Evolutionary conservation across 2,797 vertebrate species (phyloP).

Genomic region (Antennarius maculatus): DNA sequence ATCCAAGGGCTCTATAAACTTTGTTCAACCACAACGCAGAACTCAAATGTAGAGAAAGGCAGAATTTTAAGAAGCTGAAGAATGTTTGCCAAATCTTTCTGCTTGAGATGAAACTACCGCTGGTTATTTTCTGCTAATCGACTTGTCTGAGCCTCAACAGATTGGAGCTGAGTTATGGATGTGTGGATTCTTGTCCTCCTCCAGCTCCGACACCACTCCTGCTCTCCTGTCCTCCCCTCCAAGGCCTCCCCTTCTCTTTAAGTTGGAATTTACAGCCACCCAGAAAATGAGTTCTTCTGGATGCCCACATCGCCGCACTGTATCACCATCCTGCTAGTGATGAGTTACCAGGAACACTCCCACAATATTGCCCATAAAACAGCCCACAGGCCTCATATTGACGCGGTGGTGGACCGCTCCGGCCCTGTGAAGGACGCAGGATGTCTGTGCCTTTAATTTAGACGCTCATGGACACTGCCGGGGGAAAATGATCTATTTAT

Average conservation of each 20-base stretch:
- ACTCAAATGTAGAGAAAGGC: too few species aligned
- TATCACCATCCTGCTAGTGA: slow-evolving; percentile 66
- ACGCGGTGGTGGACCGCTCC: slow-evolving; percentile 47
- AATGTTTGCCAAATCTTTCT: too few species aligned
- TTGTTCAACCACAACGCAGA: too few species aligned
- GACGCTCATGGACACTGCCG: slow-evolving; percentile 55
- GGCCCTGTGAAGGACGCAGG: slow-evolving; percentile 71
- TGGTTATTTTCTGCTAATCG: neutral
- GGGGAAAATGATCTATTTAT: slow-evolving; percentile 51
- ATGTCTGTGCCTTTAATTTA: slow-evolving; percentile 72
- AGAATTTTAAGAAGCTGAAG: too few species aligned
- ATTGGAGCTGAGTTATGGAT: neutral
- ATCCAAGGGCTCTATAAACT: too few species aligned
- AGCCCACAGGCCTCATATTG: slow-evolving; percentile 67
- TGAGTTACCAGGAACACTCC: slow-evolving; percentile 73
- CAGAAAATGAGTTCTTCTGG: slow-evolving; percentile 76
- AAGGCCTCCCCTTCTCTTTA: slow-evolving; percentile 69
- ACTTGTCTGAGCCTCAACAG: neutral
- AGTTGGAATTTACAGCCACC: slow-evolving; percentile 72
- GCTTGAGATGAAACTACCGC: neutral
- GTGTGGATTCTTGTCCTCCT: slow-evolving; percentile 10
- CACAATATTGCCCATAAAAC: slow-evolving; percentile 77
- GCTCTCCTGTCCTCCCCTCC: slow-evolving; percentile 25
- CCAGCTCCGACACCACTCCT: slow-evolving; percentile 14
- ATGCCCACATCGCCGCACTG: slow-evolving; percentile 66